phyloP scores from a whole-genome alignment of 2,888 invertebrate species.

The Patella ulyssiponensis region DNA sequence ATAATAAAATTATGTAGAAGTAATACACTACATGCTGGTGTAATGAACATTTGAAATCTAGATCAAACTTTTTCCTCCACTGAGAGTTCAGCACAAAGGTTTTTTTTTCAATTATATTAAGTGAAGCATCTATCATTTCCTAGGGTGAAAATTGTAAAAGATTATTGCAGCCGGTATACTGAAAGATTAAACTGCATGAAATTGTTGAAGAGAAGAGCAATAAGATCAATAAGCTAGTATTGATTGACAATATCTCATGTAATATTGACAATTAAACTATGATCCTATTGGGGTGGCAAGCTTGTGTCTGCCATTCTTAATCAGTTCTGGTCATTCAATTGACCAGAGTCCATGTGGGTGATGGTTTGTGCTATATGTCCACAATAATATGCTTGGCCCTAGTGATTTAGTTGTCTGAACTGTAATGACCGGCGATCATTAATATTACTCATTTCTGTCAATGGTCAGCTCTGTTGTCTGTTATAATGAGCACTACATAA shows the following conservation, averaged over 20 bases:
- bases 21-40: no score
- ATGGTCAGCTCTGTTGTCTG: background rate
- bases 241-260: background rate
- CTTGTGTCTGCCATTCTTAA: constrained; percentile 2
- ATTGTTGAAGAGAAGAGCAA: background rate
- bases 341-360: no score
- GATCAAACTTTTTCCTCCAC: no score
- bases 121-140: background rate
- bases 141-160: background rate
- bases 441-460: background rate
- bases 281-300: background rate
- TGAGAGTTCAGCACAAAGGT: no score
- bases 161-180: background rate
- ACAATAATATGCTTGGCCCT: no score
- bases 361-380: no score
- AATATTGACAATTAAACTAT: background rate
- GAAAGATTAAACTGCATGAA: background rate
- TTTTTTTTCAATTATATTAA: background rate
- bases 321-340: constrained; percentile 2
- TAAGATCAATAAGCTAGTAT: background rate
- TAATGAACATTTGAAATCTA: no score
- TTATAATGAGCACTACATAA: constrained; percentile 7
- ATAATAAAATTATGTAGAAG: no score
- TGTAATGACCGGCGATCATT: no score
- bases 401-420: no score